Percentiles rank a stretch among this genome's conserved stretches.
phyloP scores from a whole-genome alignment of 1,140 invertebrate genomes.

The Calycopis cecrops region DNA sequence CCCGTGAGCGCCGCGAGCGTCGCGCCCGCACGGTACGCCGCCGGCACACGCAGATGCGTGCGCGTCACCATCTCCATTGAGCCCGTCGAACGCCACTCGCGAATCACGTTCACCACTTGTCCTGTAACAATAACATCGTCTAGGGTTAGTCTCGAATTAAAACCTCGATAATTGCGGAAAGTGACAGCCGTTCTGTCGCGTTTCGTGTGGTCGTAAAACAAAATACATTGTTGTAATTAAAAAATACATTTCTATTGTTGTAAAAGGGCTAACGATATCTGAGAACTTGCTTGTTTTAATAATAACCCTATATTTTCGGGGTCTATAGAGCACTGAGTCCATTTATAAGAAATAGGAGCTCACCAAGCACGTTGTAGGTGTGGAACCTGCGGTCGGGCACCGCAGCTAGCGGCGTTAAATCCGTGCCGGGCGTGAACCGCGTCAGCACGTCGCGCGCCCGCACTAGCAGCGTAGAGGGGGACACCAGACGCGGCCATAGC shows the following conservation, averaged over 20 bases:
- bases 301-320: no score
- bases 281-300: no score
- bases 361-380: slow-evolving; percentile 86
- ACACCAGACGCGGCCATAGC: slow-evolving; percentile 78
- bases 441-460: slow-evolving; percentile 80
- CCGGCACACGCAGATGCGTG: slow-evolving; percentile 83
- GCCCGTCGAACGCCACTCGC: slow-evolving; percentile 76
- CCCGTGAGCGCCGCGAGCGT: slow-evolving; percentile 78
- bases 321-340: no score
- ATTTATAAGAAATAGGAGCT: slow-evolving; percentile 29
- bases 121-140: no score
- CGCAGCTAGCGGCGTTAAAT: slow-evolving; percentile 80
- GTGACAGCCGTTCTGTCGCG: no score
- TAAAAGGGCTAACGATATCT: no score
- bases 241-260: no score
- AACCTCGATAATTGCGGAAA: no score
- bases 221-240: no score
- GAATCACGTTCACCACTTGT: slow-evolving; percentile 86
- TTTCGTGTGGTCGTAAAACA: no score
- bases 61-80: slow-evolving; percentile 41
- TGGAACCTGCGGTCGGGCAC: slow-evolving; percentile 81
- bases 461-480: slow-evolving; percentile 78
- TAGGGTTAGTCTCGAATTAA: no score
- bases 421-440: slow-evolving; percentile 80
- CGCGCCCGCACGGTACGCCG: slow-evolving; percentile 83